Conservation (phyloP, 2,797 vertebrate species). For the Sebastes wilsoni region DNA sequence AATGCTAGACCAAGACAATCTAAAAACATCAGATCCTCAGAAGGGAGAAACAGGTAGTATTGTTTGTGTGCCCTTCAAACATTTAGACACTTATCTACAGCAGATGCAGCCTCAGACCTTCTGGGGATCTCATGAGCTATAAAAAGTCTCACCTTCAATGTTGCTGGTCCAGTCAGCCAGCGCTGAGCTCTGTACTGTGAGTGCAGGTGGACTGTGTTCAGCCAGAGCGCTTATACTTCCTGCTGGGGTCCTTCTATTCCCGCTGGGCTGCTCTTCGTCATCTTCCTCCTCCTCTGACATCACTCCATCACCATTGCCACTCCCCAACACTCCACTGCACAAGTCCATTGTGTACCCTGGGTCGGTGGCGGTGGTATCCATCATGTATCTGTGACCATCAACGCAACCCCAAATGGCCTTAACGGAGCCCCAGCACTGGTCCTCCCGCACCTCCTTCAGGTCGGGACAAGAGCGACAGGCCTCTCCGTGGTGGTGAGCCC, state of each 20-base stretch:
- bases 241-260: not conserved
- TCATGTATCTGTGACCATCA: constrained; percentile 88
- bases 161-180: constrained; percentile 36
- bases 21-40: not conserved
- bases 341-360: constrained; percentile 29
- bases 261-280: constrained; percentile 17
- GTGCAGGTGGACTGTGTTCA: constrained; percentile 4
- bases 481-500: constrained; percentile 89
- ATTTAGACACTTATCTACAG: not conserved
- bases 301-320: not conserved
- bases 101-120: not conserved
- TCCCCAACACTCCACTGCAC: not conserved
- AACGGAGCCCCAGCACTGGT: constrained; percentile 87
- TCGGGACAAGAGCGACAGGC: constrained; percentile 84
- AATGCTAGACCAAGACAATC: not conserved
- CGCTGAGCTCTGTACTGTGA: constrained; percentile 41
- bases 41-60: not conserved
- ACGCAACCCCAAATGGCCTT: constrained; percentile 89
- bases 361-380: constrained; percentile 74
- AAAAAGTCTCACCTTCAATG: constrained; percentile 60
- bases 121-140: not conserved
- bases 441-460: constrained; percentile 88
- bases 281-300: constrained; percentile 44
- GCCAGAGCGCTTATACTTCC: constrained; percentile 17
- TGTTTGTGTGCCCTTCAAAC: not conserved